phyloP scores from a whole-genome alignment of 2,888 invertebrate species.

The Chromoteleia sp. region DNA sequence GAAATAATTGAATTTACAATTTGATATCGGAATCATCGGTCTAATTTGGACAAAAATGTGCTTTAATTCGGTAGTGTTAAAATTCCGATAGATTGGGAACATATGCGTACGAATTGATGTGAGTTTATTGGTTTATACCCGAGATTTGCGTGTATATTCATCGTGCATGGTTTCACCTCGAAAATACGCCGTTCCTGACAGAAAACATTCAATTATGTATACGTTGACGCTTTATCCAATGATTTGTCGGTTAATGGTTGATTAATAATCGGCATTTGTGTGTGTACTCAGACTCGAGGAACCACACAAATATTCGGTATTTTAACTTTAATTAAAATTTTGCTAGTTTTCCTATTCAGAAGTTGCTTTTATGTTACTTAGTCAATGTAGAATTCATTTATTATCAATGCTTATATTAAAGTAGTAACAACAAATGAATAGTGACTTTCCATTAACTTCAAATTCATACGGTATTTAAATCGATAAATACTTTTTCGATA shows the following conservation, averaged over 20 bases:
- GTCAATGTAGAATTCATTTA: too few species aligned
- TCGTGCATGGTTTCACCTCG: conserved; percentile 36
- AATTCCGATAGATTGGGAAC: conserved; percentile 15
- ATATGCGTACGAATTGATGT: conserved; percentile 31
- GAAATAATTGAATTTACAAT: neutral
- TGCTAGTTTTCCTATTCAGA: conserved; percentile 23
- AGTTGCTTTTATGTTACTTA: too few species aligned
- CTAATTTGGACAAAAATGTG: conserved; percentile 18
- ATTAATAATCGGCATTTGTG: conserved; percentile 39
- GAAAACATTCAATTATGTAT: conserved; percentile 63
- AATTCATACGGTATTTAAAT: too few species aligned
- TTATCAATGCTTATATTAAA: too few species aligned
- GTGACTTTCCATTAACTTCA: too few species aligned
- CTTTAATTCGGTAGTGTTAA: conserved; percentile 41
- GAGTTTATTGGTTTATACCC: conserved; percentile 55
- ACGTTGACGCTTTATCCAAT: conserved; percentile 63
- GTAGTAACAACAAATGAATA: too few species aligned
- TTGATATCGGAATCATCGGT: neutral
- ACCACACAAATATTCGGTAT: conserved; percentile 15
- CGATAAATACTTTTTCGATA: too few species aligned
- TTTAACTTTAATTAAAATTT: conserved; percentile 41
- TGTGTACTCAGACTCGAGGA: conserved; percentile 19
- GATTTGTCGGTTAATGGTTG: conserved; percentile 56
- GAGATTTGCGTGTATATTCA: conserved; percentile 21
- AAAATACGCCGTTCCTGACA: conserved; percentile 42